Evolutionary conservation across 2,797 vertebrate species (phyloP).

Genomic region (Nyctibius grandis): DNA sequence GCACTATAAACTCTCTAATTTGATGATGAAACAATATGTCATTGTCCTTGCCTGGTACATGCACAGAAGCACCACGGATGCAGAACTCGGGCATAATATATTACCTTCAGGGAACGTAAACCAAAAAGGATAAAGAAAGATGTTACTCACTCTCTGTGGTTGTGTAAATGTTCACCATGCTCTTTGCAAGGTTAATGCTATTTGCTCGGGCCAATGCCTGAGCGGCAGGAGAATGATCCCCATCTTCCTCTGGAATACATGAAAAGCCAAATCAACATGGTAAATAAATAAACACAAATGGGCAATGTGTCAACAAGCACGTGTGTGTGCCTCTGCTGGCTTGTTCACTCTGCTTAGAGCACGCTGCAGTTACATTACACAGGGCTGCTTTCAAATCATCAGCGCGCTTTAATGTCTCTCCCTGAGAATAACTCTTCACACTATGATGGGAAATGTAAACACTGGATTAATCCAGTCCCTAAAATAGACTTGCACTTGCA

Average conservation of each 20-base stretch:
- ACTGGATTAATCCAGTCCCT: background rate
- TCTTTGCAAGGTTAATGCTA: conserved; percentile 60
- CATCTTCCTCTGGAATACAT: conserved; percentile 57
- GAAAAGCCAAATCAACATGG: conserved; percentile 4
- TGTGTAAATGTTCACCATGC: conserved; percentile 74
- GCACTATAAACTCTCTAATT: conserved; percentile 27
- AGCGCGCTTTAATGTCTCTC: background rate
- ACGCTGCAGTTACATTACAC: background rate
- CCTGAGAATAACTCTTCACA: background rate
- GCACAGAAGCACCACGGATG: background rate
- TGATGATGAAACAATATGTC: conserved; percentile 27
- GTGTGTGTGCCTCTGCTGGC: background rate
- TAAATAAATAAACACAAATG: background rate
- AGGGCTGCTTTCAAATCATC: background rate
- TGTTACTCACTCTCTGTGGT: conserved; percentile 70
- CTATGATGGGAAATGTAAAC: background rate
- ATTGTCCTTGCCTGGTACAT: background rate
- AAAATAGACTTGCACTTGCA: background rate
- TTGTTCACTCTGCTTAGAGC: background rate
- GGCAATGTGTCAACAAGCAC: background rate
- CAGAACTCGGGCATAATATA: background rate
- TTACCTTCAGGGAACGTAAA: background rate
- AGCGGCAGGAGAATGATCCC: conserved; percentile 1
- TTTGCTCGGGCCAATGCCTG: conserved; percentile 40
- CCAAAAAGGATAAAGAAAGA: background rate